Base-by-base conservation (phyloP, 1,140 invertebrate genomes). In the Drosophila oshimai region DNA sequence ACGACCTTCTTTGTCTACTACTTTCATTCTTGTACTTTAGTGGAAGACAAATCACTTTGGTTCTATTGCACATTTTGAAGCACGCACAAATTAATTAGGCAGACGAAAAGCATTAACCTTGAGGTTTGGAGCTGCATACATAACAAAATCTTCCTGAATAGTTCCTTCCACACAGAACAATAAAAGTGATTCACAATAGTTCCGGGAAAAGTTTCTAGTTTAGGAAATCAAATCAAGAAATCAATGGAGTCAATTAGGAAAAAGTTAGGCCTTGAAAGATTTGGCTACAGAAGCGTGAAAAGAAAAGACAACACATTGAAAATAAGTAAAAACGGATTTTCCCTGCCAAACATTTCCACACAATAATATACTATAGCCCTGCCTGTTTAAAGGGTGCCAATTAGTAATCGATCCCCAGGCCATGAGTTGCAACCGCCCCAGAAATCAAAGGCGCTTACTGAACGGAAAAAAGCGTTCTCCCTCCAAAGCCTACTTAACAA, bases 371-470 rank as follows among this genome's bases (percentile, higher is more conserved):
- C 22, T 20, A 2, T 3, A 15, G 22, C 41, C 3, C 6, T 26
- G 22, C 41, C 3, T 2, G 13, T 15, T 34, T 49, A 26, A 61
- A 54, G 42, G 26, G 34, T 44, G 37, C 69, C 72, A 61, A 81
- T 68, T 51, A 60, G 44, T 50, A 13, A 58, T 45, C 55, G 49
- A 36, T 29, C 42, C 41, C n/a, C n/a, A n/a, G 28, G 17, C 22
- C 34, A n/a, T n/a, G n/a, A n/a, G n/a, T 55, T 17, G 17, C 26
- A 36, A 50, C 64, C 51, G n/a, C 55, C 55, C 22, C 28, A 51
- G 13, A 74, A 74, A 78, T 79, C 70, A 58, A 79, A 84, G 70
- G 41, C 42, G 20, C 49, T 50, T 33, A 46, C 12, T 41, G 49
- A 53, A 31, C 13, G 18, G 7, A 34, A 33, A 54, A 28, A 36